Conservation (phyloP, 1,140 invertebrate species). For the Lordiphosa clarofinis region DNA sequence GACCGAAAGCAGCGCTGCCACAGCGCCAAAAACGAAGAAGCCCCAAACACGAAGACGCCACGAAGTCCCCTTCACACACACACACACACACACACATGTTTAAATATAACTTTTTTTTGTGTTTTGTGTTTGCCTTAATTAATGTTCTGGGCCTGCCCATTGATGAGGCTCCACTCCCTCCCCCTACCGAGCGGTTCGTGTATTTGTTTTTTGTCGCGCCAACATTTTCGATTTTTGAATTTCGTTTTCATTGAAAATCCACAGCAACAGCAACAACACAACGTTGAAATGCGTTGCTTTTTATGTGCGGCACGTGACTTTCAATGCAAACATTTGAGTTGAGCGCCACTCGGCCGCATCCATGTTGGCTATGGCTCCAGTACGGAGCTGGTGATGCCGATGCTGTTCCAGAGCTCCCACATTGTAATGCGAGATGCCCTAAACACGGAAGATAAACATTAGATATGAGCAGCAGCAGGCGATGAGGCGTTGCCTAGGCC, state of each 20-base stretch:
- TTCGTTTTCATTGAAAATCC: slow-evolving; percentile 63
- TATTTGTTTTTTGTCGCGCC: slow-evolving; percentile 40
- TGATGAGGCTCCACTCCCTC: slow-evolving; percentile 44
- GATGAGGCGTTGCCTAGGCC: slow-evolving; percentile 38
- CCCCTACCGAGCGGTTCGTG: slow-evolving; percentile 6
- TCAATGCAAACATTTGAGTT: slow-evolving; percentile 41
- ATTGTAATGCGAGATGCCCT: slow-evolving; percentile 50
- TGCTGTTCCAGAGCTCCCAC: slow-evolving; percentile 18
- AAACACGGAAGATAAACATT: slow-evolving; percentile 72
- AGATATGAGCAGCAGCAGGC: slow-evolving; percentile 43
- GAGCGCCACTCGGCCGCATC: slow-evolving; percentile 70
- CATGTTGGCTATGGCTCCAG: slow-evolving; percentile 18
- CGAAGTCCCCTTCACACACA: slow-evolving; percentile 44
- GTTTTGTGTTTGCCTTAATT: slow-evolving; percentile 58
- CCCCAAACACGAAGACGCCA: slow-evolving; percentile 54
- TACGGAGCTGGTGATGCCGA: not conserved
- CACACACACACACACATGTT: slow-evolving; percentile 9
- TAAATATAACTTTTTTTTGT: slow-evolving; percentile 39
- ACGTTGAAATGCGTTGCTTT: slow-evolving; percentile 60
- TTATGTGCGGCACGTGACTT: slow-evolving; percentile 73
- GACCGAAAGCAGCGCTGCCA: not conserved
- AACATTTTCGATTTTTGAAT: slow-evolving; percentile 67
- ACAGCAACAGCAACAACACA: too few species aligned
- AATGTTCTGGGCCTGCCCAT: slow-evolving; percentile 62
- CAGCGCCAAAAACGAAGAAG: slow-evolving; percentile 47